Percentiles rank a stretch among this genome's conserved stretches.
phyloP scores from a whole-genome alignment of 2,888 invertebrate genomes.

The Rhorus exstirpatorius region DNA sequence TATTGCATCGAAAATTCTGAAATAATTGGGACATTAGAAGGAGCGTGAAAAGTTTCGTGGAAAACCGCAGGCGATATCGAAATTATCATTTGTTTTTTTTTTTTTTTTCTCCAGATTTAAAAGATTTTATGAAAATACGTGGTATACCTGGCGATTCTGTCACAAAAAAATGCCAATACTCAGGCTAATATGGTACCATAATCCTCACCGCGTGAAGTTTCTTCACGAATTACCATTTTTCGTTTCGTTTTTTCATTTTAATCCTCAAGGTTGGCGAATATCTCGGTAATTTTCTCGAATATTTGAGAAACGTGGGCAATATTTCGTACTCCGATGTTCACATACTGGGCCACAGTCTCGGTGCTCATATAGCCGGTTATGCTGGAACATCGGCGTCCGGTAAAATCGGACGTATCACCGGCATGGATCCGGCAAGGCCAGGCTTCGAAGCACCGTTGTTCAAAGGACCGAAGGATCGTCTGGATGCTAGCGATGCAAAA shows the following conservation, averaged over 20 bases:
- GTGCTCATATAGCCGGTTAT: slow-evolving; percentile 83
- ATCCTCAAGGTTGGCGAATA: slow-evolving; percentile 79
- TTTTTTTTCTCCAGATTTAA: too few species aligned
- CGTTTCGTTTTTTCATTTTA: not conserved
- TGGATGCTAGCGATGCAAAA: slow-evolving; percentile 90
- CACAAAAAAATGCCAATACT: too few species aligned
- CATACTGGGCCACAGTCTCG: slow-evolving; percentile 84
- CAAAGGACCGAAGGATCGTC: slow-evolving; percentile 83
- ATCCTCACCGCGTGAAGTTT: too few species aligned
- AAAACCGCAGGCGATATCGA: too few species aligned
- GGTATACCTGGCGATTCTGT: too few species aligned
- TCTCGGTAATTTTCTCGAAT: slow-evolving; percentile 80
- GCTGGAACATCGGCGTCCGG: slow-evolving; percentile 77
- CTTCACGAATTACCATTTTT: not conserved
- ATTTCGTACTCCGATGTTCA: slow-evolving; percentile 79
- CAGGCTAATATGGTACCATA: too few species aligned
- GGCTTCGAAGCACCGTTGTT: slow-evolving; percentile 87
- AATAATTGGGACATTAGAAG: too few species aligned
- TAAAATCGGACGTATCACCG: slow-evolving; percentile 86
- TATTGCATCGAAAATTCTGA: too few species aligned
- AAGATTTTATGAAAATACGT: too few species aligned
- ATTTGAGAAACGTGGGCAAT: slow-evolving; percentile 76
- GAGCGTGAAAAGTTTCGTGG: too few species aligned
- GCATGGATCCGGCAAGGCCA: slow-evolving; percentile 90
- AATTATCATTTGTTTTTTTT: too few species aligned